Evolutionary conservation across 53 echinoderm and acorn worm species (phyloP).

Genomic region (Temnopleurus reevesii): DNA sequence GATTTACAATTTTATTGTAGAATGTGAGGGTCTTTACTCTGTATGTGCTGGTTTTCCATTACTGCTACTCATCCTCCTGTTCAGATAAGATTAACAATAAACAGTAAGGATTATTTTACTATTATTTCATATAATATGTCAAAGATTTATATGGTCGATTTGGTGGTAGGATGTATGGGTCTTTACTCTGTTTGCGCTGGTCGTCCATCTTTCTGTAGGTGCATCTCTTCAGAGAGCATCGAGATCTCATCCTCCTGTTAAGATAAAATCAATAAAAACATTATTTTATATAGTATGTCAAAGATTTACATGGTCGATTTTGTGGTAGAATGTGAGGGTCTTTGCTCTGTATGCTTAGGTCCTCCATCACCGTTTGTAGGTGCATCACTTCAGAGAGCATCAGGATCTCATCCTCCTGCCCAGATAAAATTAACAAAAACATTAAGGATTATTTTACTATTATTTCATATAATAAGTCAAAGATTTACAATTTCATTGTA

Average conservation of each 20-base stretch:
- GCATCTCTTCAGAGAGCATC: conserved; percentile 82
- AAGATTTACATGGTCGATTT: too few relatives aligned
- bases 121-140: neutral
- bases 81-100: neutral
- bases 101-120: too few relatives aligned
- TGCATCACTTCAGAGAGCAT: conserved; percentile 87
- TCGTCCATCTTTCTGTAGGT: conserved; percentile 85
- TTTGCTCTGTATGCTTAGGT: conserved; percentile 74
- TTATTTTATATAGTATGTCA: neutral
- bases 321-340: conserved; percentile 86
- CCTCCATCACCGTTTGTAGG: conserved; percentile 82
- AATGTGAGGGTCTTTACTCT: conserved; percentile 84
- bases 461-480: neutral
- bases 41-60: conserved; percentile 70
- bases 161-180: conserved; percentile 85
- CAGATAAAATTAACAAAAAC: neutral
- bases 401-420: conserved; percentile 93
- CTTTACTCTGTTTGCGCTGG: conserved; percentile 72
- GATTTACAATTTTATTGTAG: conserved; percentile 70
- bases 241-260: conserved; percentile 93
- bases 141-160: too few relatives aligned
- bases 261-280: neutral
- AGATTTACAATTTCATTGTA: conserved; percentile 73
- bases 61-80: conserved; percentile 92
- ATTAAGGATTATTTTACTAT: too few relatives aligned